Evolutionary conservation across 2,888 invertebrate genomes (phyloP).

Genomic region (Halocaridina rubra): DNA sequence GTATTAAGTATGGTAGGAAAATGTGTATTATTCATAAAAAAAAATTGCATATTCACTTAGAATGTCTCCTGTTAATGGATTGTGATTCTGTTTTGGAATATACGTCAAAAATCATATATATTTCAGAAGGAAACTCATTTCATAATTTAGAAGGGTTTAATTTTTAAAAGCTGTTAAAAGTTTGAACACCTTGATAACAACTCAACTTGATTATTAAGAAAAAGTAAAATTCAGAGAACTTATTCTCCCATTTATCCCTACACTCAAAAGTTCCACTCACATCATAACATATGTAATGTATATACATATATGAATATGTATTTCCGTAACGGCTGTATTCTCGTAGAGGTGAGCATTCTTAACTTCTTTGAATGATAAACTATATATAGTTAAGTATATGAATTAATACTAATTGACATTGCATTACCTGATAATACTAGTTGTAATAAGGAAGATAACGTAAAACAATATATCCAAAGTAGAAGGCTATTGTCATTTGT

Average conservation of each 20-base stretch:
- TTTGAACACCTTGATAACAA: slow-evolving; percentile 21
- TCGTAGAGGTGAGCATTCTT: slow-evolving; percentile 52
- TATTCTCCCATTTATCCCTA: slow-evolving; percentile 35
- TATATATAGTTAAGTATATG: too few relatives aligned
- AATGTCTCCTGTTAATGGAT: slow-evolving; percentile 19
- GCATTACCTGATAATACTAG: neutral
- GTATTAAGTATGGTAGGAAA: slow-evolving; percentile 52
- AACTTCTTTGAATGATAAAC: slow-evolving; percentile 21
- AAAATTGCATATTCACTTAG: slow-evolving; percentile 41
- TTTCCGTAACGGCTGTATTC: slow-evolving; percentile 57
- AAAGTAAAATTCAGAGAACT: neutral
- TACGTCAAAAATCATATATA: too few relatives aligned
- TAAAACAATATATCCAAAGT: too few relatives aligned
- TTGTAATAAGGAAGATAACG: too few relatives aligned
- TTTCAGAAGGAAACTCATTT: too few relatives aligned
- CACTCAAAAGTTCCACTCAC: slow-evolving; percentile 41
- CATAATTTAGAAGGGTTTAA: too few relatives aligned
- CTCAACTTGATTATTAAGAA: neutral
- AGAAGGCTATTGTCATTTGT: too few relatives aligned
- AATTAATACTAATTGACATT: too few relatives aligned
- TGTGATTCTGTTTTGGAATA: slow-evolving; percentile 30
- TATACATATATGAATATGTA: slow-evolving; percentile 35
- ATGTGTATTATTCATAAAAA: slow-evolving; percentile 34
- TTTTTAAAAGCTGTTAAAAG: neutral
- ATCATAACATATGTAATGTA: slow-evolving; percentile 46